Evolutionary conservation across 2,888 invertebrate genomes (phyloP).

Genomic region (Eurytoma adleriae): DNA sequence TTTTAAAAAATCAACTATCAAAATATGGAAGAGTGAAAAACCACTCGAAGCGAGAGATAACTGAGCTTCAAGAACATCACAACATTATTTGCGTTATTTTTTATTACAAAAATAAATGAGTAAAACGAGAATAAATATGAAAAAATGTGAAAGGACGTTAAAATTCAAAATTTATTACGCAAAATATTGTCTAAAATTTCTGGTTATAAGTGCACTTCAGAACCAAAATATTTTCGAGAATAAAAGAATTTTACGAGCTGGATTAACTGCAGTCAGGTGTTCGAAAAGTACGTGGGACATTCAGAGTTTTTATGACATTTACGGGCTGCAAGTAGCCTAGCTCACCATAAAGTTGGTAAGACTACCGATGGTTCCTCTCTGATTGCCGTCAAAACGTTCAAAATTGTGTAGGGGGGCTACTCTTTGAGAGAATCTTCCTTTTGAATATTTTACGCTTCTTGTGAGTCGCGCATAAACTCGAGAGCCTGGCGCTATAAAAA

Average conservation of each 20-base stretch:
- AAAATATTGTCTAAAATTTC: not conserved
- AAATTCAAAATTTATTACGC: not conserved
- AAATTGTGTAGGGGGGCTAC: slow-evolving; percentile 17
- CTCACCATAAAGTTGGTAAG: slow-evolving; percentile 38
- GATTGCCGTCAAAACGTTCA: slow-evolving; percentile 44
- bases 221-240: not conserved
- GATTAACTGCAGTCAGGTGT: slow-evolving; percentile 17
- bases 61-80: too few relatives aligned
- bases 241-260: slow-evolving; percentile 19
- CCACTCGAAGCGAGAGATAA: too few relatives aligned
- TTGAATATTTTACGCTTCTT: slow-evolving; percentile 22
- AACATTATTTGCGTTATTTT: too few relatives aligned
- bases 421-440: slow-evolving; percentile 16
- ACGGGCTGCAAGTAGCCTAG: slow-evolving; percentile 34
- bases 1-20: not conserved
- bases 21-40: too few relatives aligned
- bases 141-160: not conserved
- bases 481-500: slow-evolving; percentile 3
- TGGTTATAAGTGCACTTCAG: not conserved
- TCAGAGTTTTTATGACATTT: slow-evolving; percentile 32
- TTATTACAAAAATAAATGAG: not conserved
- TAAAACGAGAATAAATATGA: not conserved
- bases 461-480: slow-evolving; percentile 20
- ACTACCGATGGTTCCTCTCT: slow-evolving; percentile 25
- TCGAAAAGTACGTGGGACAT: slow-evolving; percentile 12